Percentiles rank a stretch among this genome's conserved stretches.
phyloP scores from a whole-genome alignment of 2,888 invertebrate species.

The Ceraclea dissimilis region DNA sequence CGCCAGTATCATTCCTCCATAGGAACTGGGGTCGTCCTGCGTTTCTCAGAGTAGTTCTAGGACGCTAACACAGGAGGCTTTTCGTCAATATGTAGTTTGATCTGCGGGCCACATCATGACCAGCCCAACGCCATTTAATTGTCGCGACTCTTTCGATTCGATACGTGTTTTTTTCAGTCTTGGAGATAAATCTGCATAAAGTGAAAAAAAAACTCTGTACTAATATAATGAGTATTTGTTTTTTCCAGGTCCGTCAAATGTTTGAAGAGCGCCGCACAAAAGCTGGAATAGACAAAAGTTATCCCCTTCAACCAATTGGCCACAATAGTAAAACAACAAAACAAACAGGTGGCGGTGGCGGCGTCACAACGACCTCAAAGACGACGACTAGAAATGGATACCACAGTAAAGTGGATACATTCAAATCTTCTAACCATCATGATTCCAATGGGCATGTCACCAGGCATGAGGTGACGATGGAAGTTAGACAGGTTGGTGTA shows the following conservation, averaged over 20 bases:
- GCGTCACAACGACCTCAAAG: not conserved
- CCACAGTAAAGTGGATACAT: conserved; percentile 30
- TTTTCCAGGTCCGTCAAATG: conserved; percentile 70
- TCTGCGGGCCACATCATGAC: too few species aligned
- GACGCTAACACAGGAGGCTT: too few species aligned
- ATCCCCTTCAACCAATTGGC: conserved; percentile 70
- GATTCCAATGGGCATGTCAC: conserved; percentile 2
- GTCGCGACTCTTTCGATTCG: too few species aligned
- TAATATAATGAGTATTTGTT: too few species aligned
- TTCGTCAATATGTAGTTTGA: too few species aligned
- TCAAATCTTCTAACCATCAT: conserved; percentile 29
- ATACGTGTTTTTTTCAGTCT: too few species aligned
- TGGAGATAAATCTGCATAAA: too few species aligned
- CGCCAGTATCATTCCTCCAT: too few species aligned
- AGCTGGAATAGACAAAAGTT: conserved; percentile 73
- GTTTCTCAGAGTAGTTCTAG: too few species aligned
- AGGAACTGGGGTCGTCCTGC: too few species aligned
- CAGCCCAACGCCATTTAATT: too few species aligned
- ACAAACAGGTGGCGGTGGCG: not conserved
- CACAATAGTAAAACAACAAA: conserved; percentile 26
- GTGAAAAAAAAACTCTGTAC: too few species aligned
- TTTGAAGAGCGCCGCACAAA: conserved; percentile 72
- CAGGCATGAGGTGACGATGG: conserved; percentile 17
- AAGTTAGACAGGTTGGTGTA: conserved; percentile 12
- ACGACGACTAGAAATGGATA: conserved; percentile 12